Base-by-base conservation (phyloP, 2,888 invertebrate species). In the Neria commutata region DNA sequence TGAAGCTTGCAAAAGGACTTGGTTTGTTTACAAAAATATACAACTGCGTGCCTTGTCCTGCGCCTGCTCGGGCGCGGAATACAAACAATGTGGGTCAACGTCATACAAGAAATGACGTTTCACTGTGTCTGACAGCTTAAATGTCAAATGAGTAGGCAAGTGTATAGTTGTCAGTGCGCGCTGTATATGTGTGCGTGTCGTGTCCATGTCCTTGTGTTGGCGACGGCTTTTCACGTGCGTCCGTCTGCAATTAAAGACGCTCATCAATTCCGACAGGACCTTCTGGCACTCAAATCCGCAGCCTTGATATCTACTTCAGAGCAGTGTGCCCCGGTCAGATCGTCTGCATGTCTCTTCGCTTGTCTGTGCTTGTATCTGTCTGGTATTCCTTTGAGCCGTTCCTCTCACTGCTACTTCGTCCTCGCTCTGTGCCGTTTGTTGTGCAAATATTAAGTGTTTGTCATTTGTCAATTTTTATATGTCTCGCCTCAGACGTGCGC, bases 401-500 rank as follows among this genome's bases (percentile, higher is more conserved):
- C n/a, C 4, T 8, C 16, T 8, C 42, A n/a, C 10, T 42, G 16
- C 10, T 17, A 21, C 17, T 10, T 16, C 19, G 14, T 45, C 45
- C 11, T 45, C 21, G 33, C 11, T 24, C 19, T 51, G 14, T 34
- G 46, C 25, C 45, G 11, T 5, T 47, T 47, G 33, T 40, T 23
- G 42, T 37, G 21, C 34, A 33, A 16, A 54, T 42, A 25, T 24
- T 42, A 53, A 60, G 55, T 52, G 48, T 40, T 62, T 51, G 61
- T 61, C 62, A 66, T 63, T 64, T 66, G 59, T 66, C 63, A 64
- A 53, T 45, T 40, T 49, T 46, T 46, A 24, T 50, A 23, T 29
- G 54, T 54, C 21, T 45, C 26, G n/a, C 26, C n/a, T 23, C n/a
- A n/a, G n/a, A n/a, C n/a, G 14, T 51, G 16, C 3, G 53, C 45